Conservation (phyloP, 2,113 vertebrate species). For the Hepsetus odoe region DNA sequence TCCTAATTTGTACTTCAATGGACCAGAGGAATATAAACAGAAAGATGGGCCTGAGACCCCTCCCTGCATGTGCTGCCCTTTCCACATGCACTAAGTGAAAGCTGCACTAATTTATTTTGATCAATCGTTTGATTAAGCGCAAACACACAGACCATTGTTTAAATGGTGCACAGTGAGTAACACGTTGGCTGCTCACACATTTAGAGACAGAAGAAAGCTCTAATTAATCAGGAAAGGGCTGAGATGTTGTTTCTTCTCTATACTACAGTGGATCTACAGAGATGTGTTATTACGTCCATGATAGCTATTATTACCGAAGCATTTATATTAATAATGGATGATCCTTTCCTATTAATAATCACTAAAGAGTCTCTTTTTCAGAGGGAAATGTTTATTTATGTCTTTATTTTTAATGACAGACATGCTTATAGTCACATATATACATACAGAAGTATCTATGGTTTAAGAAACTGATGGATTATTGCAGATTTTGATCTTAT, state of each 20-base stretch:
- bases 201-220: conserved; percentile 15
- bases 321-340: too few species aligned
- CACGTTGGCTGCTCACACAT: conserved; percentile 7
- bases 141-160: conserved; percentile 45
- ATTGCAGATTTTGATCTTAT: too few species aligned
- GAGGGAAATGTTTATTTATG: too few species aligned
- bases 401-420: too few species aligned
- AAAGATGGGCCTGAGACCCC: background rate
- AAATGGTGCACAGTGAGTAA: background rate
- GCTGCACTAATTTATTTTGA: conserved; percentile 47
- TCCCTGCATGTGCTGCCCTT: conserved; percentile 11
- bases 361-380: too few species aligned
- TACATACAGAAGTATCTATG: too few species aligned
- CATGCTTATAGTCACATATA: too few species aligned
- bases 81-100: conserved; percentile 11
- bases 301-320: background rate
- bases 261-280: background rate
- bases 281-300: background rate
- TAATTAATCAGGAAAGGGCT: conserved; percentile 2
- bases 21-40: background rate
- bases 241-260: background rate
- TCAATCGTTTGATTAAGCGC: conserved; percentile 22
- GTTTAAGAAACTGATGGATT: too few species aligned
- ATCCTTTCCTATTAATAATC: too few species aligned
- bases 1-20: background rate